phyloP scores from a whole-genome alignment of 2,888 invertebrate species.

The Cactoblastis cactorum region DNA sequence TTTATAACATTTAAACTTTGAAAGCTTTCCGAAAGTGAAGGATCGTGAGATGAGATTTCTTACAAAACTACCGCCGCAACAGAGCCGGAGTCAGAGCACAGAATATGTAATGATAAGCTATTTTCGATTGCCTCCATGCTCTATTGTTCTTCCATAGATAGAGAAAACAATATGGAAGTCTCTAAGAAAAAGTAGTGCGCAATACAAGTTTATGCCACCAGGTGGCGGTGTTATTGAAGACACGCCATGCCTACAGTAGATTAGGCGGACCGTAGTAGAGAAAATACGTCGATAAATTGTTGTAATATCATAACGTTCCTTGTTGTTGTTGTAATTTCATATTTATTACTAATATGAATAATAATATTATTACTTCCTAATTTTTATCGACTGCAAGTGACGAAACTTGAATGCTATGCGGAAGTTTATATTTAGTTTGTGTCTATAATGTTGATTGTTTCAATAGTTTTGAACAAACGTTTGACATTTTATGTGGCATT shows the following conservation, averaged over 20 bases:
- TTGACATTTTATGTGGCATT: conserved; percentile 9
- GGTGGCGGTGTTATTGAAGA: no score
- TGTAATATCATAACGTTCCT: no score
- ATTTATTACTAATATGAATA: neutral
- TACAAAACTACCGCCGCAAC: neutral
- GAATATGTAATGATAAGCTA: neutral
- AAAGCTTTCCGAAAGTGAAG: neutral
- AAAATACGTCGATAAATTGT: no score
- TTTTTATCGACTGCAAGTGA: neutral
- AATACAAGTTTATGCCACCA: no score
- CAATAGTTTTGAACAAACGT: neutral
- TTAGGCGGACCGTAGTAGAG: no score
- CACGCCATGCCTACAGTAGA: no score
- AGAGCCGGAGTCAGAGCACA: neutral
- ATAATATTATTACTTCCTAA: neutral
- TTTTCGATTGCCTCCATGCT: neutral
- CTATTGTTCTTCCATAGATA: neutral
- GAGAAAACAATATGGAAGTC: neutral
- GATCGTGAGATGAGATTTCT: neutral
- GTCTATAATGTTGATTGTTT: conserved; percentile 12
- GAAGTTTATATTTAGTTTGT: conserved; percentile 9
- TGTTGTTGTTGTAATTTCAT: neutral
- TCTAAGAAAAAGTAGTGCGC: no score
- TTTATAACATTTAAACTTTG: neutral
- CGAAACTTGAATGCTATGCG: neutral